A percentile compares a stretch with the other conserved stretches of the same genome.
These are phyloP conservation scores for Cossypha heuglini DNA, from an alignment of 2,797 vertebrate species.

Conservation along the genomic window DNA sequence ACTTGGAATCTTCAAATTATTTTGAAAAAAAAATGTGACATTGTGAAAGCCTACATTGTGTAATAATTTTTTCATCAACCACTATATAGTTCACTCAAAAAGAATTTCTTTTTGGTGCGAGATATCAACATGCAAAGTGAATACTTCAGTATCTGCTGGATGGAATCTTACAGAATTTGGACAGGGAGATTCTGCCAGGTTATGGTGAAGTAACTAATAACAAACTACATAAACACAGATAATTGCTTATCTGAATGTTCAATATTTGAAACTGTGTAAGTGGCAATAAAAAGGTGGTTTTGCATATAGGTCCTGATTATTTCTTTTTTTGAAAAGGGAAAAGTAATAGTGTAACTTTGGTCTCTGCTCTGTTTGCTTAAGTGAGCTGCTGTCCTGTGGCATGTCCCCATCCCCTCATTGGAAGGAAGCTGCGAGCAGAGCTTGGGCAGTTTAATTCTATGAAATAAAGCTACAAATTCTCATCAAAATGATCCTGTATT, in stretches of 20 bases:
- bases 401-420: not conserved
- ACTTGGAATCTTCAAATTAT: slow-evolving; percentile 45
- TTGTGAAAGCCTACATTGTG: not conserved
- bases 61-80: slow-evolving; percentile 29
- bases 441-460: not conserved
- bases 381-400: not conserved
- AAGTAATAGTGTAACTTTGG: not conserved
- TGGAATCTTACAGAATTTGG: not conserved
- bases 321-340: not conserved
- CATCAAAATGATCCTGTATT: not conserved
- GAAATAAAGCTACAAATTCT: not conserved
- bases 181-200: not conserved
- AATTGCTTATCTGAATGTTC: not conserved
- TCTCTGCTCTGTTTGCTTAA: not conserved
- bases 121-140: not conserved
- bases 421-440: not conserved
- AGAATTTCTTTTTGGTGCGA: not conserved
- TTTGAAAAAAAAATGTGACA: slow-evolving; percentile 11
- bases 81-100: not conserved
- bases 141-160: not conserved
- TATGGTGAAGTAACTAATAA: not conserved
- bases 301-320: not conserved
- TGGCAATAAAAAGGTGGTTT: slow-evolving; percentile 8
- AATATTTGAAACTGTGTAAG: slow-evolving; percentile 28
- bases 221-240: not conserved